These are phyloP conservation scores for Hypsopygia costalis DNA, from an alignment of 2,888 invertebrate species.

Conservation along the genomic window DNA sequence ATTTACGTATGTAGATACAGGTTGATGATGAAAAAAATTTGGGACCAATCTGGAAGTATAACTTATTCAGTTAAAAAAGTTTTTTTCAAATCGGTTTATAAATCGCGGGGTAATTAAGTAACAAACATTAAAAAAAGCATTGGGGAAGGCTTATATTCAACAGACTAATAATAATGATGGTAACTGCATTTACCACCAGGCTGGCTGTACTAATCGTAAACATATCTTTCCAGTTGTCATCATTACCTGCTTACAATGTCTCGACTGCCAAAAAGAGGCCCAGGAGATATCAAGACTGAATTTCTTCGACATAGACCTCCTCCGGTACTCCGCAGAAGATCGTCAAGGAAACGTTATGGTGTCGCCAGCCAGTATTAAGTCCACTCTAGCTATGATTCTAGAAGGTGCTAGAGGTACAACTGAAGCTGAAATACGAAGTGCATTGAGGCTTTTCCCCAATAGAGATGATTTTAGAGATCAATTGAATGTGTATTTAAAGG, in stretches of 20 bases:
- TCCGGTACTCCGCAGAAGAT: slow-evolving; percentile 60
- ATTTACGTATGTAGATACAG: no score
- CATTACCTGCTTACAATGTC: slow-evolving; percentile 31
- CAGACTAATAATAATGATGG: no score
- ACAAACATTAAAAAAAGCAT: no score
- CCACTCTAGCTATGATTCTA: slow-evolving; percentile 81
- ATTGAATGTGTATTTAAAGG: slow-evolving; percentile 39
- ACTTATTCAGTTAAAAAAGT: no score
- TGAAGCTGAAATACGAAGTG: slow-evolving; percentile 77
- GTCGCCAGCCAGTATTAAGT: slow-evolving; percentile 85
- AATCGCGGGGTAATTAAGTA: no score
- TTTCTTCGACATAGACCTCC: slow-evolving; percentile 79
- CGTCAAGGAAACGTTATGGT: slow-evolving; percentile 80
- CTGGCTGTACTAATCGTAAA: no score
- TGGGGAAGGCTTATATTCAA: no score
- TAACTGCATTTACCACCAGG: no score
- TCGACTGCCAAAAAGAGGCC: slow-evolving; percentile 27
- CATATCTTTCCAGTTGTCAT: slow-evolving; percentile 34
- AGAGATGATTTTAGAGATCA: slow-evolving; percentile 53
- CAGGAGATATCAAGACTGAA: slow-evolving; percentile 51
- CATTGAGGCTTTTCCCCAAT: slow-evolving; percentile 75
- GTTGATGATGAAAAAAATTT: no score
- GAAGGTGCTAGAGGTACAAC: slow-evolving; percentile 82
- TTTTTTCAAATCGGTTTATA: no score
- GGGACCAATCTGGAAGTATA: no score